These are phyloP conservation scores for Gadus macrocephalus DNA, from an alignment of 2,113 vertebrate genomes.

Conservation along the genomic window DNA sequence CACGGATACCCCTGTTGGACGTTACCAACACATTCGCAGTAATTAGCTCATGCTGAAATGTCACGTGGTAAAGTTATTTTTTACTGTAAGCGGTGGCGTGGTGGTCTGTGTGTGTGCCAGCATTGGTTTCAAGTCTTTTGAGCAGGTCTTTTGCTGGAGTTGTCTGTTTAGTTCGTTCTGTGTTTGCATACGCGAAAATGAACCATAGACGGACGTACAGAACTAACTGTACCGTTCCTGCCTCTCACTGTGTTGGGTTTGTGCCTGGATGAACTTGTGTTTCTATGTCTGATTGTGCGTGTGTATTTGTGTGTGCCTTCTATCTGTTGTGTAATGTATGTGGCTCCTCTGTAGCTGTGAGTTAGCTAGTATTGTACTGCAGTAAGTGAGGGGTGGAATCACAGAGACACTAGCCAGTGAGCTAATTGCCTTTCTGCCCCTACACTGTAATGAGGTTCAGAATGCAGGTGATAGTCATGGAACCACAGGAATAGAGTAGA, in stretches of 20 bases:
- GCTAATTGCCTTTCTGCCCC: constrained; percentile 12
- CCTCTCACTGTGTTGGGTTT: no score
- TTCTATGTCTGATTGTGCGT: constrained; percentile 26
- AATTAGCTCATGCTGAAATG: constrained; percentile 14
- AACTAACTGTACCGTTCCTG: no score
- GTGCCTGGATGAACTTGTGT: background rate
- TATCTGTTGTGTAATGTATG: constrained; percentile 20
- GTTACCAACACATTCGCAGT: background rate
- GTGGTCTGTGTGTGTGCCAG: background rate
- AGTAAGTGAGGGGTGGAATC: background rate
- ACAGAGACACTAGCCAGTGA: background rate
- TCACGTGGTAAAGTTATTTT: constrained; percentile 11
- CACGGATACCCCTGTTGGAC: background rate
- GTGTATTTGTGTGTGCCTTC: constrained; percentile 4
- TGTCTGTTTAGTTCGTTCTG: background rate
- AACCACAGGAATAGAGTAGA: background rate
- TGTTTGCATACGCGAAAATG: background rate
- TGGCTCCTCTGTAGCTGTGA: background rate
- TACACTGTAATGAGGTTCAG: background rate
- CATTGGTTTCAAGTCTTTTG: no score
- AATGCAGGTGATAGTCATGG: constrained; percentile 13
- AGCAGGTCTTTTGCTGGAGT: no score
- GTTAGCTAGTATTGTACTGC: background rate
- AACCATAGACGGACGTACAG: no score
- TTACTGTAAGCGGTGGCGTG: constrained; percentile 11